A percentile compares a stretch with the other conserved stretches of the same genome.
phyloP scores from a whole-genome alignment of 2,888 invertebrate genomes.

The Vanessa cardui region DNA sequence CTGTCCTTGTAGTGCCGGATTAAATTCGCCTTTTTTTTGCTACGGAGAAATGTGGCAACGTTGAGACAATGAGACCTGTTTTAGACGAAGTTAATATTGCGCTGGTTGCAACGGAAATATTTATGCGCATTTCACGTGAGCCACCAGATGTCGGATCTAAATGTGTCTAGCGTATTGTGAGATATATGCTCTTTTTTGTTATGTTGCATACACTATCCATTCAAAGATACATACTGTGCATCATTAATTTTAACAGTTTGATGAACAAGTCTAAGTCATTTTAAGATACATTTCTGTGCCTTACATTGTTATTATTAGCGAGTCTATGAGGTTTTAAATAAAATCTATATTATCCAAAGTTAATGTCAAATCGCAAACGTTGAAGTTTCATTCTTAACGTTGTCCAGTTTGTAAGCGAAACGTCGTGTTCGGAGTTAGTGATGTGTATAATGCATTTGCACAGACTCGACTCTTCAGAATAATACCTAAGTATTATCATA shows the following conservation, averaged over 20 bases:
- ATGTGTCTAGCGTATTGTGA: conserved; percentile 22
- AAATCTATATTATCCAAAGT: not conserved
- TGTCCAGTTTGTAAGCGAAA: conserved; percentile 15
- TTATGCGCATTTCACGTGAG: conserved; percentile 33
- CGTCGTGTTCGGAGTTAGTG: conserved; percentile 20
- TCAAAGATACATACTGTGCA: not conserved
- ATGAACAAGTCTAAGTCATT: not conserved
- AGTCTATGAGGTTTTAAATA: not conserved
- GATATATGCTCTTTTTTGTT: conserved; percentile 13
- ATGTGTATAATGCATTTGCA: conserved; percentile 24
- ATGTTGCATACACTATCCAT: conserved; percentile 13
- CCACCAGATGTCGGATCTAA: conserved; percentile 27
- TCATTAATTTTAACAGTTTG: not conserved
- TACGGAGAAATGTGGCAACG: conserved; percentile 50
- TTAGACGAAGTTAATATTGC: conserved; percentile 34
- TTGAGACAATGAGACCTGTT: conserved; percentile 43
- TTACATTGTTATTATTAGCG: not conserved
- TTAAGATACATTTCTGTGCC: not conserved
- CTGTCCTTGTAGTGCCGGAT: conserved; percentile 62
- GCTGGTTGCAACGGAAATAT: conserved; percentile 34
- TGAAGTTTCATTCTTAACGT: conserved; percentile 14
- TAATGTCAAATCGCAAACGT: conserved; percentile 2
- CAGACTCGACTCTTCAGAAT: conserved; percentile 6
- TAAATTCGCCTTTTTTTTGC: conserved; percentile 69
- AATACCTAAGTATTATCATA: conserved; percentile 23